phyloP scores from a whole-genome alignment of 92 coral and sea anemone genomes.

The Bergia puertoricense region DNA sequence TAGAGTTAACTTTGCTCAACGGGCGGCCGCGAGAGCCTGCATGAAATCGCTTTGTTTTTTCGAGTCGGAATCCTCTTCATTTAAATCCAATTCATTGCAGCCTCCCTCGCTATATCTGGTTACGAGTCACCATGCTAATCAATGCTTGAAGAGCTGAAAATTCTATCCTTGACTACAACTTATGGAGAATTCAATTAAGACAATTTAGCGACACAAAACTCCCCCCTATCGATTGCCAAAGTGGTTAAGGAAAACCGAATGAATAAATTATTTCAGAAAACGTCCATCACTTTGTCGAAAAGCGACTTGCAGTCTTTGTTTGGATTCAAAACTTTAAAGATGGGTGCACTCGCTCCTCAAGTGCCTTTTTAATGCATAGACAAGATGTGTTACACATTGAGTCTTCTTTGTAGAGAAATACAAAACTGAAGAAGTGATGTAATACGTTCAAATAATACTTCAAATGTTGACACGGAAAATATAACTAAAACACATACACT shows the following conservation, averaged over 20 bases:
- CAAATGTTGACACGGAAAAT: slow-evolving; percentile 34
- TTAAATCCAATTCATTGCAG: slow-evolving; percentile 23
- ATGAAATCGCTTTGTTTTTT: slow-evolving; percentile 37
- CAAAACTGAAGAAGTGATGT: background rate
- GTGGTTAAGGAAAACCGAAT: slow-evolving; percentile 37
- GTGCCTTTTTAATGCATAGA: slow-evolving; percentile 32
- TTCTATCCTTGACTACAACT: background rate
- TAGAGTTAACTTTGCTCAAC: slow-evolving; percentile 16
- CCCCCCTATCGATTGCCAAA: slow-evolving; percentile 44
- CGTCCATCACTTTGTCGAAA: slow-evolving; percentile 43
- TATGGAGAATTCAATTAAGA: slow-evolving; percentile 42
- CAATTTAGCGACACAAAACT: slow-evolving; percentile 30
- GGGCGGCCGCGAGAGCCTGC: slow-evolving; percentile 22
- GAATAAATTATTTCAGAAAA: slow-evolving; percentile 38
- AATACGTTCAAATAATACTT: slow-evolving; percentile 19
- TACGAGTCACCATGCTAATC: background rate
- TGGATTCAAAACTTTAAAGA: slow-evolving; percentile 27
- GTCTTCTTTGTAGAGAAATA: background rate
- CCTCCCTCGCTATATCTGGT: background rate
- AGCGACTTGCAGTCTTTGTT: slow-evolving; percentile 43
- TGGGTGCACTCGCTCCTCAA: slow-evolving; percentile 1
- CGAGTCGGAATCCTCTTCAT: slow-evolving; percentile 24
- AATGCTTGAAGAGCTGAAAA: background rate
- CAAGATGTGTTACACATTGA: slow-evolving; percentile 29
- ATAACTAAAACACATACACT: slow-evolving; percentile 24